These are phyloP conservation scores for Vulpes lagopus DNA, from an alignment of 2,113 vertebrate species.

Conservation along the genomic window DNA sequence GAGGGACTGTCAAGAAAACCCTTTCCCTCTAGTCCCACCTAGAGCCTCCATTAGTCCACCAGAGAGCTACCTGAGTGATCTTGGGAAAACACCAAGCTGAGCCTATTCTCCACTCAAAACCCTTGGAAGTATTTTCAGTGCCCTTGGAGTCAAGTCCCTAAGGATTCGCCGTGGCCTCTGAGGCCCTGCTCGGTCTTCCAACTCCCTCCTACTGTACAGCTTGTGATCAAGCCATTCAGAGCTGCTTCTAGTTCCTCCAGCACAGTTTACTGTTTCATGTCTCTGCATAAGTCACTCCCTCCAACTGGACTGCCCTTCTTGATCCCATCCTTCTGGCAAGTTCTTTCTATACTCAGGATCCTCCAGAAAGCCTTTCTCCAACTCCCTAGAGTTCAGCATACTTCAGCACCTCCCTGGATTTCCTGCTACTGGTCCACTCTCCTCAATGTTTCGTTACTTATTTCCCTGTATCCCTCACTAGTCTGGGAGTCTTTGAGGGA, in stretches of 20 bases:
- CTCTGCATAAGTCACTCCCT: background rate
- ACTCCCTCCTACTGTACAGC: background rate
- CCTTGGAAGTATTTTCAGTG: background rate
- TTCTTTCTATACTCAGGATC: background rate
- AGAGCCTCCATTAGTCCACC: background rate
- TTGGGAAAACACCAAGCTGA: background rate
- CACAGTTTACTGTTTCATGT: background rate
- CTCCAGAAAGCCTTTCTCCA: slow-evolving; percentile 32
- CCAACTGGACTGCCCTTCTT: background rate
- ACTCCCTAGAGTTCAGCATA: background rate
- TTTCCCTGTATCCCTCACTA: background rate
- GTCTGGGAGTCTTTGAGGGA: background rate
- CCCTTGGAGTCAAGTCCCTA: background rate
- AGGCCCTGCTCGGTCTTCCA: background rate
- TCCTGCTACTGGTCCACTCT: background rate
- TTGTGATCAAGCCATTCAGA: background rate
- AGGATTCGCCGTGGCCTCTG: background rate
- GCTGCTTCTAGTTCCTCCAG: background rate
- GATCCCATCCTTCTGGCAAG: background rate
- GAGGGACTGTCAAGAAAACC: background rate
- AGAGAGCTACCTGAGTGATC: background rate
- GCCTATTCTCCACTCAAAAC: background rate
- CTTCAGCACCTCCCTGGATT: background rate
- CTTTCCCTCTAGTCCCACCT: background rate
- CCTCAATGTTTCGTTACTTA: background rate